Percentiles rank a stretch among this genome's conserved stretches.
Evolutionary conservation across 2,888 invertebrate species (phyloP).

Genomic region (Agrochola litura): DNA sequence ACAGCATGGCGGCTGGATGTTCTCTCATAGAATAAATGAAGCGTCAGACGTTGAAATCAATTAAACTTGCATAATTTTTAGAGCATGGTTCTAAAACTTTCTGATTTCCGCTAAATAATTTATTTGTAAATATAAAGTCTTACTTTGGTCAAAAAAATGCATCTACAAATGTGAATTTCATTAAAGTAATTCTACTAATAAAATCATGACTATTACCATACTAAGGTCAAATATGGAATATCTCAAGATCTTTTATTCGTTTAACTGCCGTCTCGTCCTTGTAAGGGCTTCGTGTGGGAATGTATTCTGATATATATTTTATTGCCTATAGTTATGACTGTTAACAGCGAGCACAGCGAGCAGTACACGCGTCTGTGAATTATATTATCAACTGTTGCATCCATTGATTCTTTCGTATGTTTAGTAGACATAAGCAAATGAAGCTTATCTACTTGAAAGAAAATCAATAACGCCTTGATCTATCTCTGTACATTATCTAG

Average conservation of each 20-base stretch:
- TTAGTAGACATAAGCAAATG: slow-evolving; percentile 11
- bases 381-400: slow-evolving; percentile 60
- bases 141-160: not conserved
- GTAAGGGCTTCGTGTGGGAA: slow-evolving; percentile 38
- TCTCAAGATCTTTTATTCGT: slow-evolving; percentile 27
- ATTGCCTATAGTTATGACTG: slow-evolving; percentile 45
- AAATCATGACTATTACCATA: slow-evolving; percentile 26
- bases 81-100: not conserved
- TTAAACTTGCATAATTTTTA: slow-evolving; percentile 27
- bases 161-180: slow-evolving; percentile 16
- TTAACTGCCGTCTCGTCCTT: slow-evolving; percentile 40
- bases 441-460: not conserved
- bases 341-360: slow-evolving; percentile 30
- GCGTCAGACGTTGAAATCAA: slow-evolving; percentile 38
- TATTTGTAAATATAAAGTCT: not conserved
- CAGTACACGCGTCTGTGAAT: slow-evolving; percentile 26
- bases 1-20: slow-evolving; percentile 76
- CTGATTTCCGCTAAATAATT: not conserved
- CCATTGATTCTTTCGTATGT: slow-evolving; percentile 19
- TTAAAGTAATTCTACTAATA: slow-evolving; percentile 11
- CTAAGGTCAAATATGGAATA: slow-evolving; percentile 29
- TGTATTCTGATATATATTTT: slow-evolving; percentile 54
- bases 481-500: slow-evolving; percentile 15
- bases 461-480: slow-evolving; percentile 32
- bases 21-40: slow-evolving; percentile 69